Evolutionary conservation across 2,797 vertebrate genomes (phyloP), one percentile per base, ranked within the genome.

Genomic region (Sphenopsis melanotis): DNA sequence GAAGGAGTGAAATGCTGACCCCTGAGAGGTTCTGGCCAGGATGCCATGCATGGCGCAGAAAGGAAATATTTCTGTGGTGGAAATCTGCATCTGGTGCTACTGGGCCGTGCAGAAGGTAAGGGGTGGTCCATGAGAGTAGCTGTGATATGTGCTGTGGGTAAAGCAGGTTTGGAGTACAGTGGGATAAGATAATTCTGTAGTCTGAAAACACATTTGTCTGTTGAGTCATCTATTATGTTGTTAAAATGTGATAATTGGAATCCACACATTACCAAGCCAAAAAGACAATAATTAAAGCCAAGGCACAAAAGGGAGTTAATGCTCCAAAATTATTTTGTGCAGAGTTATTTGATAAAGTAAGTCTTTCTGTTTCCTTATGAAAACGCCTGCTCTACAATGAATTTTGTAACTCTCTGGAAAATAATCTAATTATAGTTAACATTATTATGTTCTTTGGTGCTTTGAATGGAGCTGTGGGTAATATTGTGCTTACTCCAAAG

Each of bases 341-440:
- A 24, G 74, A 93, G 52, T 53, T 86, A 70, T 94, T 93, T 60
- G 56, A 92, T 63, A 78, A 91, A 86, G 61, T 77, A 71, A 85
- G 75, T 78, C 42, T 66, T 95, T 80, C 82, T 86, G 19, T 41
- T 95, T 95, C 66, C 21, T 65, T 80, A 44, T 60, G 52, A 82
- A 91, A 93, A 63, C 44, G 41, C 23, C 27, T 59, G 22, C 41
- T 90, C 61, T 76, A 55, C 70, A 74, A 81, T 50, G 74, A 61
- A 60, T 93, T 87, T 88, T 72, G 15, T 9, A 94, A 80, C 52
- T 85, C 75, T 80, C 81, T 93, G 81, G 92, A 91, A 96, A 93
- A 82, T 88, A 82, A 95, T 91, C 92, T 93, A 90, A 87, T 96
- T 94, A 94, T 60, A 66, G 66, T 91, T 94, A 94, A 87, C 85